Conservation (phyloP, 2,113 vertebrate genomes). For the Rhodinocichla rosea region DNA sequence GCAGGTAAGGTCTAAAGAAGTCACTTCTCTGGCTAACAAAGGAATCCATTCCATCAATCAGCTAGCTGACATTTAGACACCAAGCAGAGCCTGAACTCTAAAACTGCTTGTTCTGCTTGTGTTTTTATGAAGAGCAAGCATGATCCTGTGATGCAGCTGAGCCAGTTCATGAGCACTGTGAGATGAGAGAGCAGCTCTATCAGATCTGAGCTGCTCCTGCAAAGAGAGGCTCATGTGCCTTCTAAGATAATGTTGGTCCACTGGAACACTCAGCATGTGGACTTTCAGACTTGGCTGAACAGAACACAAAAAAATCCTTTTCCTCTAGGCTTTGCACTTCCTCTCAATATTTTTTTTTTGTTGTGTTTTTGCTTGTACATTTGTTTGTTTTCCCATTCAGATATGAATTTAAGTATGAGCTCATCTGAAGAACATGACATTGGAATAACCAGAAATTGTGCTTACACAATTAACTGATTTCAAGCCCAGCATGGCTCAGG, state of each 20-base stretch:
- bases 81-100: neutral
- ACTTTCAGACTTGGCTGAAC: neutral
- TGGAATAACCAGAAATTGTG: neutral
- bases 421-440: neutral
- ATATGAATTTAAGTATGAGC: neutral
- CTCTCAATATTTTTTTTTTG: neutral
- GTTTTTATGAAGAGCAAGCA: neutral
- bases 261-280: neutral
- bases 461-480: neutral
- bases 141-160: neutral
- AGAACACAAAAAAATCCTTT: neutral
- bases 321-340: neutral
- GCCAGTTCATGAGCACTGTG: neutral
- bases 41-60: neutral
- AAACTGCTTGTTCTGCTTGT: neutral
- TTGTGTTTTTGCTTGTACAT: neutral
- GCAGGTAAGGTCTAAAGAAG: neutral
- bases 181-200: neutral
- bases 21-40: neutral
- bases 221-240: neutral
- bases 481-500: neutral
- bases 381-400: neutral
- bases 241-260: neutral
- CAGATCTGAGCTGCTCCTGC: neutral
- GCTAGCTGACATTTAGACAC: neutral